Evolutionary conservation across 2,797 vertebrate genomes (phyloP).

Genomic region (Rhinogobio ventralis): DNA sequence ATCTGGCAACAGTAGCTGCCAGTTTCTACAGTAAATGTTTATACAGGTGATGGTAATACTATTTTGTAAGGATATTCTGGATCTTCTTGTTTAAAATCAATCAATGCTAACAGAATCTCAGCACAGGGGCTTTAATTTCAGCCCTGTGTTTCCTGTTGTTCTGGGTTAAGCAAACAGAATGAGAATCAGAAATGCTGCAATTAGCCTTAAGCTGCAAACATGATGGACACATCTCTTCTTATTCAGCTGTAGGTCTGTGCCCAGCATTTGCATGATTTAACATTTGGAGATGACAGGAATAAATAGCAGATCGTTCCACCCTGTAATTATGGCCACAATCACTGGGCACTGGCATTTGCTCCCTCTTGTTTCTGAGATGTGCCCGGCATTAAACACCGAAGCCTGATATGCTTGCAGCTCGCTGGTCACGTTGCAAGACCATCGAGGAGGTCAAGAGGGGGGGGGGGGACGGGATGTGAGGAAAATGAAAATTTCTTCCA

Average conservation of each 20-base stretch:
- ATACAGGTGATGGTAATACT: not conserved
- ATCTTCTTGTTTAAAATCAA: constrained; percentile 4
- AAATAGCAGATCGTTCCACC: constrained; percentile 51
- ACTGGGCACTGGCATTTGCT: constrained; percentile 58
- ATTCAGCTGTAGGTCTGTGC: not conserved
- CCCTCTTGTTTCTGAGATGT: constrained; percentile 47
- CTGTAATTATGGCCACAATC: constrained; percentile 50
- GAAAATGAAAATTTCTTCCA: constrained; percentile 45
- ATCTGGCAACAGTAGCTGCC: not conserved
- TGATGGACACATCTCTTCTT: not conserved
- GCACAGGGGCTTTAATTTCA: not conserved
- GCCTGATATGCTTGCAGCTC: constrained; percentile 13
- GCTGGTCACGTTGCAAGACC: constrained; percentile 27
- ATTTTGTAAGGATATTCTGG: not conserved
- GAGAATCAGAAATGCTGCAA: constrained; percentile 9
- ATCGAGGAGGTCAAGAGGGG: constrained; percentile 31
- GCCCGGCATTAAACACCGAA: constrained; percentile 61
- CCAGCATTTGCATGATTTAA: constrained; percentile 49
- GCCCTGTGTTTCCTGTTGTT: not conserved
- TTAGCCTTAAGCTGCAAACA: constrained; percentile 4
- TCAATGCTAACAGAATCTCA: not conserved
- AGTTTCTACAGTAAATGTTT: not conserved
- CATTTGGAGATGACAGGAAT: constrained; percentile 55
- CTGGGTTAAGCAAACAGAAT: not conserved
- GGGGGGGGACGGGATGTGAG: constrained; percentile 40